Evolutionary conservation across 2,888 invertebrate genomes (phyloP), one percentile per base, ranked within the genome.

Genomic region (Chironomus riparius): DNA sequence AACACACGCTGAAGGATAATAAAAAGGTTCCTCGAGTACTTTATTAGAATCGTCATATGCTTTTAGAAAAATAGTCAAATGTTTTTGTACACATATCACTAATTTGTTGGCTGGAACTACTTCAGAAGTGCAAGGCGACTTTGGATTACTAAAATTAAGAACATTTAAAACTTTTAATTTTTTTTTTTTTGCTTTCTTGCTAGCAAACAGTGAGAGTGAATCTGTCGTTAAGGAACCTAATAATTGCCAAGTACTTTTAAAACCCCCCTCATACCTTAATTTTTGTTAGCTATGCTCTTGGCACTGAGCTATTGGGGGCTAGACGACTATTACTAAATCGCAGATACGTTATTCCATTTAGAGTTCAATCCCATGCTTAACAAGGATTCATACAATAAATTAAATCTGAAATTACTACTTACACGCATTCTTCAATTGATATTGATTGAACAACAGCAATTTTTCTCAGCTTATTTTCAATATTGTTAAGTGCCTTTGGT

Each of bases 401-500:
- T 24, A 24, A 24, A 24, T 24, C 3, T 24, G 22, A 3, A 24
- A 3, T 3, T 24, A 38, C 7, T 48, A 56, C 71, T 71, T n/a
- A 71, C 71, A 2, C 15, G 24, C 71, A 71, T 24, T 50, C 7
- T 15, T 50, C 56, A n/a, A 71, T 71, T 6, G 15, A n/a, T 7
- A 50, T 24, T 3, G 70, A 7, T 50, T 71, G 71, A 5, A 50
- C 50, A 1, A 38, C 38, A 38, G 38, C 38, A 22, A 71, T 5
- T 7, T 50, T 24, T 5, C 12, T 48, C 6, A 56, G 1, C 15
- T 71, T 5, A 24, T 71, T 71, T 6, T 50, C n/a, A 50, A 71
- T 22, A 24, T 21, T 71, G n/a, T 71, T 71, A 5, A 71, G 71
- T 21, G 22, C 56, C 15, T 50, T 71, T 15, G 71, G 71, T n/a